Percentiles rank a stretch among this genome's conserved stretches.
Evolutionary conservation across 2,113 vertebrate species (phyloP).

Genomic region (Bubalus kerabau): DNA sequence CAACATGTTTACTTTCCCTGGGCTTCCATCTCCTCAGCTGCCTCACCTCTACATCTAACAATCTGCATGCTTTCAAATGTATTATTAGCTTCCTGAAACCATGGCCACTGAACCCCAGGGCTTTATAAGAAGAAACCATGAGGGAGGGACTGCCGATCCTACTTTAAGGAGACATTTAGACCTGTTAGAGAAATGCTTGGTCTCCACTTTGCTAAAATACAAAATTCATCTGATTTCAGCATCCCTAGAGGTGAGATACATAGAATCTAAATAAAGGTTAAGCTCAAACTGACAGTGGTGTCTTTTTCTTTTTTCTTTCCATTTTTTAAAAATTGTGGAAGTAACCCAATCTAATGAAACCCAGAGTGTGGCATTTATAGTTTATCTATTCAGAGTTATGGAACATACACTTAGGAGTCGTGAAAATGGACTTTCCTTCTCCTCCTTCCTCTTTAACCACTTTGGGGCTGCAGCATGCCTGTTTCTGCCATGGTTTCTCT

Average conservation of each 20-base stretch:
- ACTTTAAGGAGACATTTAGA: background rate
- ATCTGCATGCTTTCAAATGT: background rate
- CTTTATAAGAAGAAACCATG: background rate
- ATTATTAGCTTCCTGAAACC: background rate
- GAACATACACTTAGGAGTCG: background rate
- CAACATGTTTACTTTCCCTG: background rate
- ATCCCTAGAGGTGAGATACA: background rate
- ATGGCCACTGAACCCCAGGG: background rate
- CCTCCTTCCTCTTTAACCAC: background rate
- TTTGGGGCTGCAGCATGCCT: background rate
- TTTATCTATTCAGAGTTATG: background rate
- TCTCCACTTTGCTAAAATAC: slow-evolving; percentile 32
- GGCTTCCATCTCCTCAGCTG: background rate
- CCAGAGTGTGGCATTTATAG: background rate
- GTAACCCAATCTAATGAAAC: background rate
- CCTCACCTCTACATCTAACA: background rate
- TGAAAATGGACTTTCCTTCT: background rate
- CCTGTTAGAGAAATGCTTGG: background rate
- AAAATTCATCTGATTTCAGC: background rate
- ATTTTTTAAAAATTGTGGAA: background rate
- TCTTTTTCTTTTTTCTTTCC: background rate
- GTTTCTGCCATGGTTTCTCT: background rate
- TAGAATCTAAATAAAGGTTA: background rate
- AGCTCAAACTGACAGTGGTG: background rate
- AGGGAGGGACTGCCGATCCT: background rate